Evolutionary conservation across 2,797 vertebrate genomes (phyloP).

Genomic region (Sebastes cheni): DNA sequence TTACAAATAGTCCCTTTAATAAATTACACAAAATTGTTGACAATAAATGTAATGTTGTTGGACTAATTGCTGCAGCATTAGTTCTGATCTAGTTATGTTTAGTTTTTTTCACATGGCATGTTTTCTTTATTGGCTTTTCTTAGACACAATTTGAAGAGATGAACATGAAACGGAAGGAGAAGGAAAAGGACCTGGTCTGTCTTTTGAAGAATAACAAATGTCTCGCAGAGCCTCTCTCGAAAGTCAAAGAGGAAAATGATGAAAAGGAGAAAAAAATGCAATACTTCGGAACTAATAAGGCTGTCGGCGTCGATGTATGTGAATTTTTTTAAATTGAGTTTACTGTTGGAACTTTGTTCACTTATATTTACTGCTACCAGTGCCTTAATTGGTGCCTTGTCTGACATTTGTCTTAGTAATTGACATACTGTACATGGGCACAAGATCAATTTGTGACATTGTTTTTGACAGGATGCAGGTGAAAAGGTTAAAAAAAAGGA

Average conservation of each 20-base stretch:
- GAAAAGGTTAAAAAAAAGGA: conserved; percentile 8
- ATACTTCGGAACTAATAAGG: conserved; percentile 72
- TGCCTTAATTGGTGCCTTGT: not conserved
- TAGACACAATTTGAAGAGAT: conserved; percentile 84
- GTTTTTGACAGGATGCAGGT: conserved; percentile 67
- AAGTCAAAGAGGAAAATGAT: conserved; percentile 74
- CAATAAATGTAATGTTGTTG: not conserved
- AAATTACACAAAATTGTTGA: not conserved
- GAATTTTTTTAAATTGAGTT: not conserved
- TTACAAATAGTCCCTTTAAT: not conserved
- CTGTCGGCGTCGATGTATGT: conserved; percentile 59
- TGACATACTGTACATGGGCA: not conserved
- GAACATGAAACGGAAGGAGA: conserved; percentile 79
- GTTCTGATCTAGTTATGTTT: not conserved
- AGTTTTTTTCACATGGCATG: not conserved
- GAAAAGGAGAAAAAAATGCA: conserved; percentile 79
- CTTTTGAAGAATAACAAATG: conserved; percentile 80
- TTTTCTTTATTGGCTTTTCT: conserved; percentile 13
- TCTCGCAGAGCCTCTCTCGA: conserved; percentile 77
- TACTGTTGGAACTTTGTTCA: not conserved
- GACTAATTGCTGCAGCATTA: not conserved
- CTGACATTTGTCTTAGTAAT: not conserved
- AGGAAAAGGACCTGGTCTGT: conserved; percentile 79
- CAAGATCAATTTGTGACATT: not conserved
- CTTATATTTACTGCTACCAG: not conserved